These are phyloP conservation scores for Sminthurinus aureus DNA, from an alignment of 2,888 invertebrate species.

Conservation along the genomic window DNA sequence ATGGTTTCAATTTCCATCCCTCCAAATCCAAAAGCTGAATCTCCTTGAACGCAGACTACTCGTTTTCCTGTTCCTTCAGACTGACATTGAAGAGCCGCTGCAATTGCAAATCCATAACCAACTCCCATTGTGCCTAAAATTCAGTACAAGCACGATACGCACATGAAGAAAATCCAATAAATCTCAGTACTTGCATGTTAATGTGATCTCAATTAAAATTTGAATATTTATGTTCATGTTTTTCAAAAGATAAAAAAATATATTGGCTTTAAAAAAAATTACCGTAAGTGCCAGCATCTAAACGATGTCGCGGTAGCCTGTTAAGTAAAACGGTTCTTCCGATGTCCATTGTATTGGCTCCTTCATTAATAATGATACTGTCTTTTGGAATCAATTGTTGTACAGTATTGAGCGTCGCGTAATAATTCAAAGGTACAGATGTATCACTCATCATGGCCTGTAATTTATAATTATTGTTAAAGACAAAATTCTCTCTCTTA, in stretches of 20 bases:
- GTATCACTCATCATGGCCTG: slow-evolving; percentile 75
- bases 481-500: neutral
- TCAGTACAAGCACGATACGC: neutral
- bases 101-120: slow-evolving; percentile 89
- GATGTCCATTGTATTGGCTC: slow-evolving; percentile 99
- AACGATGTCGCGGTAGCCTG: slow-evolving; percentile 79
- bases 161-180: neutral
- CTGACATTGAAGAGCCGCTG: slow-evolving; percentile 88
- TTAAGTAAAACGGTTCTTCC: slow-evolving; percentile 89
- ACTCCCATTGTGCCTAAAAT: slow-evolving; percentile 65
- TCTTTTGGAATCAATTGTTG: slow-evolving; percentile 79
- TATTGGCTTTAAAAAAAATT: slow-evolving; percentile 63
- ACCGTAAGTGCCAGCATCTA: slow-evolving; percentile 79
- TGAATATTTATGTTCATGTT: neutral
- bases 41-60: slow-evolving; percentile 94
- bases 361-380: slow-evolving; percentile 93
- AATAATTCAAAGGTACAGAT: slow-evolving; percentile 87
- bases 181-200: neutral
- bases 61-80: slow-evolving; percentile 80
- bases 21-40: slow-evolving; percentile 97
- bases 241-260: neutral
- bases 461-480: neutral
- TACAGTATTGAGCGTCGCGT: slow-evolving; percentile 82
- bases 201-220: neutral
- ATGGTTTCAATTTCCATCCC: slow-evolving; percentile 99